Base-by-base conservation (phyloP, 2,888 invertebrate species). In the Oligia strigilis region DNA sequence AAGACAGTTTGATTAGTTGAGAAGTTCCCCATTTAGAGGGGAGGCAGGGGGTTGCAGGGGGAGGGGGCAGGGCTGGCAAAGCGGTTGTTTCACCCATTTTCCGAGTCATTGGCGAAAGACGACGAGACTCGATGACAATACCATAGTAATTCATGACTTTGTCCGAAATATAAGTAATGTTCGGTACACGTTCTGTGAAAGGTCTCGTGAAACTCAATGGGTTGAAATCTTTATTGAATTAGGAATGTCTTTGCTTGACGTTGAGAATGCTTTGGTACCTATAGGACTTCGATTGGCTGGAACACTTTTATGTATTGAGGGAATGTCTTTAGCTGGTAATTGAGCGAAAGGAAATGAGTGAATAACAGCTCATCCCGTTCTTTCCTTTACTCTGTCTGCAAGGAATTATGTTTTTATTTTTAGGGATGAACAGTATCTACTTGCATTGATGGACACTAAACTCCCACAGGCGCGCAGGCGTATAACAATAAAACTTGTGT, bases 1-100 rank as follows among this genome's bases (percentile, higher is more conserved):
- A 94, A 95, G 95, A 94, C 94, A 94, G 92, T 95, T 96, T 95
- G 95, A 95, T 95, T 94, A 95, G 94, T 95, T 95, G 91, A 90
- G 90, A 94, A 95, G 90, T 94, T 93, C 84, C 81, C 87, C 90
- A 85, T 72, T 64, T 81, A 83, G 80, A 78, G 75, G 90, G 92
- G 89, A 89, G 89, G 86, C 74, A 83, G 67, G 78, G 84, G 81
- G 4, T 13, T 40, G n/a, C n/a, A n/a, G n/a, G n/a, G n/a, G n/a
- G 66, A n/a, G 65, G 14, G 17, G 13, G 40, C 46, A 74, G 82
- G 80, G 78, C 72, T 82, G 77, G 49, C 46, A 55, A 40, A 40
- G 67, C 75, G 79, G 77, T 81, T 84, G 78, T 77, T 75, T 77
- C 72, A 77, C 49, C 84, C 73, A 77, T 82, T 88, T 88, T 80